Evolutionary conservation across 1,140 invertebrate species (phyloP).

Genomic region (Ceratoteleas bidentatus): DNA sequence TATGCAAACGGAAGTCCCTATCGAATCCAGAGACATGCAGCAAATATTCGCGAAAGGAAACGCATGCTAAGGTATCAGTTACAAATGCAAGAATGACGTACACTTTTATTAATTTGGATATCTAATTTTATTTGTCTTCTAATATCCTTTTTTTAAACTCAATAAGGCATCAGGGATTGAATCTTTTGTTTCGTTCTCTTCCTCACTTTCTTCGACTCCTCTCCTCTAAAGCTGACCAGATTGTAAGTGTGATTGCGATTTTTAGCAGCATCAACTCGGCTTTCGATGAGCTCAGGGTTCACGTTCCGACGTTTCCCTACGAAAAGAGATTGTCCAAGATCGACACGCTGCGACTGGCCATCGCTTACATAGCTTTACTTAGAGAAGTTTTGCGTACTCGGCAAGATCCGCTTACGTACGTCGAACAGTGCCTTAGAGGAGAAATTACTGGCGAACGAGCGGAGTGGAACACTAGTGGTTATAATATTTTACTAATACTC

Average conservation of each 20-base stretch:
- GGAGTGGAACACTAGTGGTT: constrained; percentile 98
- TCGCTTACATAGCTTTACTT: constrained; percentile 97
- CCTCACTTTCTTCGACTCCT: no score
- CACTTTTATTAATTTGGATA: no score
- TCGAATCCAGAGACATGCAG: constrained; percentile 92
- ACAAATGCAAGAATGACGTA: constrained; percentile 50
- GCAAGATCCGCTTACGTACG: constrained; percentile 95
- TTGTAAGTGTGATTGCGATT: constrained; percentile 80
- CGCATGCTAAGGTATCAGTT: constrained; percentile 94
- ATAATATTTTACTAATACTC: no score
- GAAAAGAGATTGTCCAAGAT: constrained; percentile 99
- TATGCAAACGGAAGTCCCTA: constrained; percentile 88
- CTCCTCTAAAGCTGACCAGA: no score
- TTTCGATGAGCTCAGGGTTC: constrained; percentile 96
- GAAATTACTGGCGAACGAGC: constrained; percentile 93
- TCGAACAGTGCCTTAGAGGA: constrained; percentile 94
- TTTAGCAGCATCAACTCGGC: constrained; percentile 99
- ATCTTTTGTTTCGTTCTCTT: no score
- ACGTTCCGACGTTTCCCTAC: constrained; percentile 99
- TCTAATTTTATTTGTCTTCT: no score
- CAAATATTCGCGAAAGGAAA: constrained; percentile 96
- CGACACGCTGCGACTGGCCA: constrained; percentile 96
- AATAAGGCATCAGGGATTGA: no score
- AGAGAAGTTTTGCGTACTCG: constrained; percentile 94
- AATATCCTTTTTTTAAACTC: no score